Conservation (phyloP, 2,888 invertebrate genomes). For the Agrotis segetum region DNA sequence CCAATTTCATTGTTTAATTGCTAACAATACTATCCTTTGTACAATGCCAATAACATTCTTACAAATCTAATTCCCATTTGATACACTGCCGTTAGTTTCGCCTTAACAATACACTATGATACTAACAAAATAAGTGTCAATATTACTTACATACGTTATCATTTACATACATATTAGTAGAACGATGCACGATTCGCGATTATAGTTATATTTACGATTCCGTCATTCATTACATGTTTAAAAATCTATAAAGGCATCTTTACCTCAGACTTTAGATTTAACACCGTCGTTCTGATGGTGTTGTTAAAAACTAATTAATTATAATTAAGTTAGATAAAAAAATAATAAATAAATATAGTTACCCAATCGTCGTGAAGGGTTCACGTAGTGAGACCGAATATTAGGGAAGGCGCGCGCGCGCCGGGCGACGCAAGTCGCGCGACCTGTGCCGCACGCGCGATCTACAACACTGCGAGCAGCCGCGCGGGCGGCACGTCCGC, state of each 20-base stretch:
- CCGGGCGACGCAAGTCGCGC: slow-evolving; percentile 20
- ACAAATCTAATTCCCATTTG: slow-evolving; percentile 85
- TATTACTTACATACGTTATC: slow-evolving; percentile 86
- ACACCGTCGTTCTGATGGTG: slow-evolving; percentile 88
- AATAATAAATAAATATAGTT: slow-evolving; percentile 88
- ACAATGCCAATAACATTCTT: slow-evolving; percentile 90
- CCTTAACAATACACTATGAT: slow-evolving; percentile 85
- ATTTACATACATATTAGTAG: slow-evolving; percentile 85
- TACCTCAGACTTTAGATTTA: slow-evolving; percentile 91
- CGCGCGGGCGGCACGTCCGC: slow-evolving; percentile 37
- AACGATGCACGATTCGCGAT: slow-evolving; percentile 87
- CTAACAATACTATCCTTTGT: slow-evolving; percentile 90
- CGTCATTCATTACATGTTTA: slow-evolving; percentile 86
- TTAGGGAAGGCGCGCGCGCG: slow-evolving; percentile 51
- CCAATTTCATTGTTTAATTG: slow-evolving; percentile 88
- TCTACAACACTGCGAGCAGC: not conserved
- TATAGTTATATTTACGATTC: slow-evolving; percentile 83
- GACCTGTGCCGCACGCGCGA: slow-evolving; percentile 22
- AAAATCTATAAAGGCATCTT: slow-evolving; percentile 91
- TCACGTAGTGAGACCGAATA: slow-evolving; percentile 75
- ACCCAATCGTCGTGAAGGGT: slow-evolving; percentile 81
- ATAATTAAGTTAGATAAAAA: slow-evolving; percentile 85
- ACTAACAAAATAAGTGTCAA: slow-evolving; percentile 90
- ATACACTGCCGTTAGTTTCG: slow-evolving; percentile 87
- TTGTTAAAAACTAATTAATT: slow-evolving; percentile 85